A percentile compares a stretch with the other conserved stretches of the same genome.
Conservation (phyloP, 2,797 vertebrate species). For the Tokudaia tokunoshimensis region DNA sequence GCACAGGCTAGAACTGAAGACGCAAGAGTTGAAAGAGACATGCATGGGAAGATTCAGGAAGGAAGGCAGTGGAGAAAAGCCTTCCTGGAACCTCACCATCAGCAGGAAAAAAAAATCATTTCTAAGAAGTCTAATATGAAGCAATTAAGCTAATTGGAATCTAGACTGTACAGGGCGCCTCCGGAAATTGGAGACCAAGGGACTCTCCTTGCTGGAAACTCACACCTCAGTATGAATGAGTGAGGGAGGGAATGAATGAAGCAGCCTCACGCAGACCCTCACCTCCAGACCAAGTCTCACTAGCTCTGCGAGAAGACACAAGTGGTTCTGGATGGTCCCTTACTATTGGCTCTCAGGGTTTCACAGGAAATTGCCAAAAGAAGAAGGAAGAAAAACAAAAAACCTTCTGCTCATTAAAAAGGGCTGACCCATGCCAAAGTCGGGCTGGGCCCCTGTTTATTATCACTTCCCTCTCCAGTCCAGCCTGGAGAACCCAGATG, state of each 20-base stretch:
- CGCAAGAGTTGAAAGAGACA: constrained; percentile 13
- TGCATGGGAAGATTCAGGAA: constrained; percentile 39
- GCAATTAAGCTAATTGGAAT: constrained; percentile 85
- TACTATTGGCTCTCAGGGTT: not conserved
- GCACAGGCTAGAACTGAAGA: not conserved
- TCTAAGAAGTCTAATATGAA: constrained; percentile 82
- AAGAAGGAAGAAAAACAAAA: not conserved
- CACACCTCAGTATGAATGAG: constrained; percentile 70
- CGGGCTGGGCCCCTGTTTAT: fast-evolving
- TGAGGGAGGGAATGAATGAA: constrained; percentile 78
- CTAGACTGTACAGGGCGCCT: constrained; percentile 79
- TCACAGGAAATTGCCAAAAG: not conserved
- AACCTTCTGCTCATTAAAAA: not conserved
- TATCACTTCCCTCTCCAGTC: too few relatives aligned
- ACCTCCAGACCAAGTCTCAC: not conserved
- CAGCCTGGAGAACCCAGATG: not conserved
- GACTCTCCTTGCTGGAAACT: constrained; percentile 76
- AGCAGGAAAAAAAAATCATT: constrained; percentile 75
- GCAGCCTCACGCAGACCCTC: not conserved
- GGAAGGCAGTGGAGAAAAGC: constrained; percentile 37
- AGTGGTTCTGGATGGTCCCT: not conserved
- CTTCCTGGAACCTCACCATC: constrained; percentile 79
- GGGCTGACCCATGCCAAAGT: not conserved
- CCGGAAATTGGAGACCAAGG: constrained; percentile 82
- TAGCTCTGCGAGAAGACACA: not conserved